Base-by-base conservation (phyloP, 2,888 invertebrate species). In the Drosophila percnosoma region DNA sequence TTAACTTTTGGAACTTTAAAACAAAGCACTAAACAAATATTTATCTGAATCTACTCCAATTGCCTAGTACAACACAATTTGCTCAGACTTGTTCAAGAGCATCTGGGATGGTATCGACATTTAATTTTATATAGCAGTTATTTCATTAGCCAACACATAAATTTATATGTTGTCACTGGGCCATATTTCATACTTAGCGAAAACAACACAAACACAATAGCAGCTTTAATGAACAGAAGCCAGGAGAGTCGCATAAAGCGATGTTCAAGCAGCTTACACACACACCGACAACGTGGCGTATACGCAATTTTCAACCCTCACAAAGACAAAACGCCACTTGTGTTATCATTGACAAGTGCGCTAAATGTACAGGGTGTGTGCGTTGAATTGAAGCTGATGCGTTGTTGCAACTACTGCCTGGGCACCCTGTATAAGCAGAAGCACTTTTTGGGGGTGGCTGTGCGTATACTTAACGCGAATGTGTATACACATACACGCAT, bases 231-330 rank as follows among this genome's bases (percentile, higher is more conserved):
- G 81, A 73, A 71, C 48, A 70, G 55, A 61, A 52, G 59, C 49
- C 66, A 54, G 18, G 7, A 34, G 62, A 54, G 58, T 13, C 51
- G 64, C 21, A 52, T 52, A 62, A 67, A 62, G 42, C 53, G 57
- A 36, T 40, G 40, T 57, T 57, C 57, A 21, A 42, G 40, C 57
- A 31, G 67, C 42, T 68, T 66, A 69, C 70, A 68, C 57, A 60
- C 63, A 61, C 62, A 67, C 31, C 8, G 1, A 31, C 27, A 29
- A 34, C 21, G 31, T 62, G 38, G n/a, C 78, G 83, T 75, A 83
- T 86, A 88, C 86, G 75, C 78, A 73, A 83, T 82, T 82, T 83
- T 84, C 82, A 78, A 90, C 90, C 90, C 90, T 80, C 83, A 67
- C 77, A 72, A 33, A 59, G 61, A 29, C 76, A 38, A 54, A 38